Percentiles rank a stretch among this genome's conserved stretches.
phyloP scores from a whole-genome alignment of 2,113 vertebrate species.

The Dipodomys ordii region DNA sequence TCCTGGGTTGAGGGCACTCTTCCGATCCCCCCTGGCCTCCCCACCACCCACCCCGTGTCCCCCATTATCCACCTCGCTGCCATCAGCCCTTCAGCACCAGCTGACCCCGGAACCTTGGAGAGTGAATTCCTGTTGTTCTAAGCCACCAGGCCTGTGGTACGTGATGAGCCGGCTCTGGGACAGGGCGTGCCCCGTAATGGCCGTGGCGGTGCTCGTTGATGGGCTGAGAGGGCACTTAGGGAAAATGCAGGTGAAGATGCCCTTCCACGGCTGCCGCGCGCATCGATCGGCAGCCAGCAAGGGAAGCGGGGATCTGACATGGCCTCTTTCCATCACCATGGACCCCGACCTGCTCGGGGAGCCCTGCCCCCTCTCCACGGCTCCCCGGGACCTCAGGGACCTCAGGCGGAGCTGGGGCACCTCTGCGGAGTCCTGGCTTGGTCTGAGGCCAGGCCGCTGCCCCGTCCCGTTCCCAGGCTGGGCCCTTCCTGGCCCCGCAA shows the following conservation, averaged over 20 bases:
- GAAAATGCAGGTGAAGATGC: too few relatives aligned
- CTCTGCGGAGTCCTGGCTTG: not conserved
- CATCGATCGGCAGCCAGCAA: not conserved
- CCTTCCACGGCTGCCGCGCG: not conserved
- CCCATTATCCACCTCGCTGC: accelerated
- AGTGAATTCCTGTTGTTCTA: not conserved
- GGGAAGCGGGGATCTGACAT: not conserved
- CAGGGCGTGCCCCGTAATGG: too few relatives aligned
- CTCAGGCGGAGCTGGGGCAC: not conserved
- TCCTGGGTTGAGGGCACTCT: too few relatives aligned
- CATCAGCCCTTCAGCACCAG: too few relatives aligned
- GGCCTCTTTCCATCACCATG: accelerated
- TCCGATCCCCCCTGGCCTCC: too few relatives aligned
- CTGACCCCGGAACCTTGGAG: not conserved
- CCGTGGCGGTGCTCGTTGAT: not conserved
- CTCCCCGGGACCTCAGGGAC: not conserved
- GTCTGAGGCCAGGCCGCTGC: not conserved
- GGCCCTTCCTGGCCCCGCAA: not conserved
- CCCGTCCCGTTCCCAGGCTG: not conserved
- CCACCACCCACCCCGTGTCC: accelerated
- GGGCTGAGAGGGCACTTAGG: not conserved
- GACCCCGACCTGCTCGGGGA: not conserved
- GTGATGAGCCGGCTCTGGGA: not conserved
- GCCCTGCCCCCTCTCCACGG: not conserved
- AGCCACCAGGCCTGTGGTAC: not conserved